Evolutionary conservation across 2,797 vertebrate genomes (phyloP).

Genomic region (Enteromius afrohamiltoni): DNA sequence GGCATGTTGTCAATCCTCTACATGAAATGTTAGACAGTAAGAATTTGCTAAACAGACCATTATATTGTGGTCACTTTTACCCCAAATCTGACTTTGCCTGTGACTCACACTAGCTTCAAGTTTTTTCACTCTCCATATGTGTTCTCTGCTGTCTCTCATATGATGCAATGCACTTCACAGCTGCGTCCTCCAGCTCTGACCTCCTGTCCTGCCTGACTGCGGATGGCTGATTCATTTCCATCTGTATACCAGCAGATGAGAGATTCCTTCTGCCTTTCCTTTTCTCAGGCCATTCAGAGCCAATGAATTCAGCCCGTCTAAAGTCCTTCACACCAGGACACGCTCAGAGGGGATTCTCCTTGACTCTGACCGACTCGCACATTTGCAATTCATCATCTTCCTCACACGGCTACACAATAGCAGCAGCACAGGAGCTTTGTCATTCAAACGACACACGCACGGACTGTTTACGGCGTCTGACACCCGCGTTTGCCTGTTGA

Average conservation of each 20-base stretch:
- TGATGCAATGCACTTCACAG: slow-evolving; percentile 53
- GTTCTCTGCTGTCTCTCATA: not conserved
- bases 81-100: not conserved
- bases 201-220: slow-evolving; percentile 66
- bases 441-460: slow-evolving; percentile 69
- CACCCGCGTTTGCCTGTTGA: slow-evolving; percentile 52
- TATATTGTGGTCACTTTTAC: not conserved
- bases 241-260: slow-evolving; percentile 77
- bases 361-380: slow-evolving; percentile 72
- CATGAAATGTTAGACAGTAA: not conserved
- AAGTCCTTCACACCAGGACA: slow-evolving; percentile 60
- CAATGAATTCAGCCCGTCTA: slow-evolving; percentile 69
- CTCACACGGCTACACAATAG: slow-evolving; percentile 66
- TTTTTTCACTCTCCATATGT: not conserved
- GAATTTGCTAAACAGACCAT: not conserved
- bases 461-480: slow-evolving; percentile 64
- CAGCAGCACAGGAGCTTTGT: slow-evolving; percentile 67
- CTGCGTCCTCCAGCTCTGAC: slow-evolving; percentile 54
- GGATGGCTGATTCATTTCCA: slow-evolving; percentile 73
- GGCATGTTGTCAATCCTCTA: not conserved
- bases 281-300: slow-evolving; percentile 65
- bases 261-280: slow-evolving; percentile 53
- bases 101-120: not conserved
- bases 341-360: slow-evolving; percentile 71
- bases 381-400: slow-evolving; percentile 80